Evolutionary conservation across 2,113 vertebrate genomes (phyloP).

Genomic region (Motacilla tschutschensis): DNA sequence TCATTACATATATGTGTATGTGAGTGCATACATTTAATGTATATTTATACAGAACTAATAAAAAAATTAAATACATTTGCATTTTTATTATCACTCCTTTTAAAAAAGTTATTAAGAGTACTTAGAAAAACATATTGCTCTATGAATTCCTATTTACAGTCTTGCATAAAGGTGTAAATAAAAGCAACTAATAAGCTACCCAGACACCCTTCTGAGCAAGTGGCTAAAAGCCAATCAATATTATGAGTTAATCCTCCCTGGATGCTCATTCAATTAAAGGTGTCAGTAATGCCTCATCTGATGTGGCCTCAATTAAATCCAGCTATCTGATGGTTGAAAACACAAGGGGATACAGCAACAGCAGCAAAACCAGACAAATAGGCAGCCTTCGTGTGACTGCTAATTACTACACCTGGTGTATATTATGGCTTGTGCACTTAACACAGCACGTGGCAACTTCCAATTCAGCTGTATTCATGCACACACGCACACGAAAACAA

Average conservation of each 20-base stretch:
- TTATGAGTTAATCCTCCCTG: constrained; percentile 85
- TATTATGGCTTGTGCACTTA: constrained; percentile 79
- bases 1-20: constrained; percentile 62
- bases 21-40: constrained; percentile 67
- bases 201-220: constrained; percentile 86
- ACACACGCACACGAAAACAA: background rate
- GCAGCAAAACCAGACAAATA: constrained; percentile 81
- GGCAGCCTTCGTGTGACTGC: constrained; percentile 79
- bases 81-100: constrained; percentile 84
- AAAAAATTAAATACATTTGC: constrained; percentile 81
- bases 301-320: constrained; percentile 90
- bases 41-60: constrained; percentile 76
- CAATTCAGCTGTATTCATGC: constrained; percentile 37
- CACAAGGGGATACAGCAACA: constrained; percentile 82
- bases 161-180: constrained; percentile 87
- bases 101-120: constrained; percentile 85
- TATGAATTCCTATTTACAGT: constrained; percentile 80
- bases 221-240: constrained; percentile 92
- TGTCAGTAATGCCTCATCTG: constrained; percentile 90
- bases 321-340: constrained; percentile 84
- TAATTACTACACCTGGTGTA: constrained; percentile 88
- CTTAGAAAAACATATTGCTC: constrained; percentile 83
- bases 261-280: constrained; percentile 90
- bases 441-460: constrained; percentile 69
- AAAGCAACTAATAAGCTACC: constrained; percentile 86